Conservation (phyloP, 2,888 invertebrate species). For the Aspidiotus rigidus region DNA sequence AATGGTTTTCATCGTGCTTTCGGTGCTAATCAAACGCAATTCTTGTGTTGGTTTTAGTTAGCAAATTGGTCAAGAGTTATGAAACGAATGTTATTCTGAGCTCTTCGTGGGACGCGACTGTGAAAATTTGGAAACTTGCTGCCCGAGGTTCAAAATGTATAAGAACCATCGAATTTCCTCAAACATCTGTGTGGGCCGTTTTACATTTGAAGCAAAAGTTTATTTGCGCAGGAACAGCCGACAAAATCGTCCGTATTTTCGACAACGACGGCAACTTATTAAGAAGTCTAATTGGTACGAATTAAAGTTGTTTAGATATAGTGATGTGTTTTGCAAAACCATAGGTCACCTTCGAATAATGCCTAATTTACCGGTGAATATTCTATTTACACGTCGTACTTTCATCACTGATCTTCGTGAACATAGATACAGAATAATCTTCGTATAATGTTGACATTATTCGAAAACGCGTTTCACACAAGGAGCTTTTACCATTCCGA, state of each 20-base stretch:
- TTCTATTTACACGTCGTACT: not conserved
- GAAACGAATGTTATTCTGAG: conserved; percentile 57
- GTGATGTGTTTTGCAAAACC: not conserved
- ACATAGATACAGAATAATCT: no score
- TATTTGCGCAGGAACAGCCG: conserved; percentile 82
- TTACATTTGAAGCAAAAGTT: conserved; percentile 50
- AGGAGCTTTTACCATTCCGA: no score
- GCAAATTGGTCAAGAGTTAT: conserved; percentile 46
- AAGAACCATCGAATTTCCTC: conserved; percentile 58
- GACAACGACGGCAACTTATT: conserved; percentile 54
- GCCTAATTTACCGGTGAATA: no score
- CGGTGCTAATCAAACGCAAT: no score
- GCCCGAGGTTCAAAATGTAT: conserved; percentile 40
- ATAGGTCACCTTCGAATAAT: no score
- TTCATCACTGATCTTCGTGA: not conserved
- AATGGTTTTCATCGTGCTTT: not conserved
- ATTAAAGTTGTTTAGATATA: not conserved
- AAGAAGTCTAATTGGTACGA: conserved; percentile 54
- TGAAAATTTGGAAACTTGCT: conserved; percentile 62
- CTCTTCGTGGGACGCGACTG: conserved; percentile 89
- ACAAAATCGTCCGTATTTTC: conserved; percentile 71
- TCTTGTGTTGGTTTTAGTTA: conserved; percentile 42
- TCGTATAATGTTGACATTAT: no score
- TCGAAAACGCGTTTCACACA: no score
- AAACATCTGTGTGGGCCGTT: conserved; percentile 78